These are phyloP conservation scores for Galago senegalensis DNA, from an alignment of 2,797 vertebrate species.

Conservation along the genomic window DNA sequence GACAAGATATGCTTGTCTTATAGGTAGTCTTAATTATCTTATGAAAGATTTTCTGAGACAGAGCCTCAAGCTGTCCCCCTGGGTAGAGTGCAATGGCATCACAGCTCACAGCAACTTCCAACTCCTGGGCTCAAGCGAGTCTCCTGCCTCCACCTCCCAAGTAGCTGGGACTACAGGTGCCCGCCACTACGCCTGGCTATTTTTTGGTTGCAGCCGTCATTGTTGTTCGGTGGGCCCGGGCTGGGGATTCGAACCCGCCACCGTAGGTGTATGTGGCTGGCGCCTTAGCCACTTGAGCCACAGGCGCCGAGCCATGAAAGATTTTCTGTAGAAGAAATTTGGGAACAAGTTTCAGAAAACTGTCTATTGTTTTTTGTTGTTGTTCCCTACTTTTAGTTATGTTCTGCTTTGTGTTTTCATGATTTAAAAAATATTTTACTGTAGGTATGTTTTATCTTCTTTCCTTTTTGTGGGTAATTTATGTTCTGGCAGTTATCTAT, in stretches of 20 bases:
- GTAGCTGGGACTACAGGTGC: too few species aligned
- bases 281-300: too few species aligned
- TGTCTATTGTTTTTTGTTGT: neutral
- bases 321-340: neutral
- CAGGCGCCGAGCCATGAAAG: neutral
- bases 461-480: neutral
- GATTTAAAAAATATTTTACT: neutral
- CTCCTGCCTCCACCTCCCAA: too few species aligned
- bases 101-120: too few species aligned
- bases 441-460: neutral
- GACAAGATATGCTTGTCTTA: neutral
- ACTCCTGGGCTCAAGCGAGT: too few species aligned
- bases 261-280: too few species aligned
- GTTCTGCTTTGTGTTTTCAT: neutral
- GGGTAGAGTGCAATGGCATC: too few species aligned
- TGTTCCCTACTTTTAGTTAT: neutral
- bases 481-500: neutral
- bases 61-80: too few species aligned
- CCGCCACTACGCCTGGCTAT: too few species aligned
- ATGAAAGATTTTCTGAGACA: neutral
- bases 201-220: too few species aligned
- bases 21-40: neutral
- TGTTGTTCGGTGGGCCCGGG: too few species aligned
- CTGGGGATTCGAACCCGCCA: too few species aligned
- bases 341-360: neutral